Conservation (phyloP, 1,140 invertebrate genomes). For the Zaprionus gabonicus region DNA sequence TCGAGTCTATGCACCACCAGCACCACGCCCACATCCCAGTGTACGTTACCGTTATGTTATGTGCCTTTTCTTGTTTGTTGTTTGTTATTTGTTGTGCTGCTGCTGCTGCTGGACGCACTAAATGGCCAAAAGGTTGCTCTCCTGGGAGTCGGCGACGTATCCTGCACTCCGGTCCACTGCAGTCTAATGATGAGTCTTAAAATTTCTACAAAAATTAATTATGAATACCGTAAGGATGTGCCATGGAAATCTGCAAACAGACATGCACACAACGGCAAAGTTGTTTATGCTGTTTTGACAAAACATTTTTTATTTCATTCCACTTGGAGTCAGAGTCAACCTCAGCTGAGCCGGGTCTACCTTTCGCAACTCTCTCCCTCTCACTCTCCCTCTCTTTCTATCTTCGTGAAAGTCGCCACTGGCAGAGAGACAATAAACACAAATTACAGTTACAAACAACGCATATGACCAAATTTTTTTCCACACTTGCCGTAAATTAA, state of each 20-base stretch:
- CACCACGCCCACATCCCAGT: constrained; percentile 48
- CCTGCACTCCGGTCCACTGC: constrained; percentile 42
- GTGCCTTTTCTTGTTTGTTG: constrained; percentile 26
- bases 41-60: constrained; percentile 51
- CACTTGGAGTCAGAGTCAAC: constrained; percentile 1
- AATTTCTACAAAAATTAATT: constrained; percentile 82
- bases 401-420: neutral
- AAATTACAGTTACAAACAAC: constrained; percentile 71
- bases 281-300: constrained; percentile 59
- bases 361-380: neutral
- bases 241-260: constrained; percentile 24
- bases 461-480: constrained; percentile 59
- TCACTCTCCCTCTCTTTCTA: neutral
- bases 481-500: constrained; percentile 44
- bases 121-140: constrained; percentile 83
- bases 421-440: constrained; percentile 63
- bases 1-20: constrained; percentile 14
- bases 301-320: constrained; percentile 46
- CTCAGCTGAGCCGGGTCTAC: constrained; percentile 8
- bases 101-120: constrained; percentile 47
- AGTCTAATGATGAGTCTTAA: constrained; percentile 70
- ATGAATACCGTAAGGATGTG: constrained; percentile 62
- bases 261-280: constrained; percentile 20
- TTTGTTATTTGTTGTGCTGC: constrained; percentile 41
- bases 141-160: constrained; percentile 59